Evolutionary conservation across 2,113 vertebrate species (phyloP), one percentile per base, ranked within the genome.

Genomic region (Labeo rohita): DNA sequence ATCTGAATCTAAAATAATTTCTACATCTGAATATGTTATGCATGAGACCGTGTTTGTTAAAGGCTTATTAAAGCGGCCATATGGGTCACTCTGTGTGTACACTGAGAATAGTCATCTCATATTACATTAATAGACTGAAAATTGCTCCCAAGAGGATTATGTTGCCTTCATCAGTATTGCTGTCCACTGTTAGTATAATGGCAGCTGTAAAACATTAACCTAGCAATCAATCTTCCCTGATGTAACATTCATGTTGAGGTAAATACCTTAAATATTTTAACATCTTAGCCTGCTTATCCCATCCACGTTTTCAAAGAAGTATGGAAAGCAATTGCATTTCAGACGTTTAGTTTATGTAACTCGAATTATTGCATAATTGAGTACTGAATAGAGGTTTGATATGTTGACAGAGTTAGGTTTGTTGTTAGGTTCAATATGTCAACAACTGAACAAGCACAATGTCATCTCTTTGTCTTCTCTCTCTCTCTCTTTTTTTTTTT

Each of bases 121-220:
- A 45, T 72, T 34, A 70, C 16, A 21, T 70, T 70, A 36, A 72
- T n/a, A 6, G 39, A 21, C 18, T 72, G 68, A 21, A 59, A 72
- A 72, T 72, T 72, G 68, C 68, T 72, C 70, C 39, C 39, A 73
- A 16, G 65, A 11, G 39, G 70, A 73, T 45, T 73, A 73, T n/a
- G 70, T 45, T 10, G 39, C 39, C 36, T 72, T 39, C 68, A 10
- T 10, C 39, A 45, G 39, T 4, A 72, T 45, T 21, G 8, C 1
- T 72, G 39, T 70, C 68, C 36, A 10, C 68, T 70, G 66, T 70
- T 70, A 21, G 66, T 43, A 70, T 18, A 70, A 72, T 45, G 9
- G 18, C 2, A 21, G 70, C 70, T 45, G 8, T 72, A 45, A 72
- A 72, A 45, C 39, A 45, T 72, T 45, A 4, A 9, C 8, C 16